These are phyloP conservation scores for Cataglyphis livida DNA, from an alignment of 2,888 invertebrate species.

Conservation along the genomic window DNA sequence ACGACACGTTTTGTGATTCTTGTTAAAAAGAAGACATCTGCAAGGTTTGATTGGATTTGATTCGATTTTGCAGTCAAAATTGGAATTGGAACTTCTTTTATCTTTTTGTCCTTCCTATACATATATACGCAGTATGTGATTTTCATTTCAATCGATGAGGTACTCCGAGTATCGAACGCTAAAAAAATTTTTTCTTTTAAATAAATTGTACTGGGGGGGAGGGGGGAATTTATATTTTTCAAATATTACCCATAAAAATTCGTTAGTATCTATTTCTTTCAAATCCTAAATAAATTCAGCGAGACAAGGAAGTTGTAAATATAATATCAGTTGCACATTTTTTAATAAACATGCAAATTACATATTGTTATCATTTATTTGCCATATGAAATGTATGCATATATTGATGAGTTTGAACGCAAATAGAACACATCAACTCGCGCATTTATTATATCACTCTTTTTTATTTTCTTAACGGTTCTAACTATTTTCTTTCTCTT, in stretches of 20 bases:
- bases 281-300: slow-evolving; percentile 5
- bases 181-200: slow-evolving; percentile 20
- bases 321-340: neutral
- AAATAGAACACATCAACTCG: neutral
- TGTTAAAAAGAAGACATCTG: slow-evolving; percentile 20
- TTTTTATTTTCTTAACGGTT: slow-evolving; percentile 14
- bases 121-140: neutral
- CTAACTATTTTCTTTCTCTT: neutral
- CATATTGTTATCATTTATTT: neutral
- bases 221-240: neutral
- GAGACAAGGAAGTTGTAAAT: neutral
- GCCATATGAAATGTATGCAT: neutral
- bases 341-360: neutral
- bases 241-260: neutral
- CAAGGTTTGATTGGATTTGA: slow-evolving; percentile 38
- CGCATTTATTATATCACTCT: neutral
- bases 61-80: slow-evolving; percentile 42
- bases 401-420: neutral
- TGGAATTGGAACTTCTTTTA: slow-evolving; percentile 31
- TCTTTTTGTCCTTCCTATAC: slow-evolving; percentile 8
- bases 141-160: neutral
- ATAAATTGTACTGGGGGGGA: neutral
- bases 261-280: neutral
- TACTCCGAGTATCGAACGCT: neutral
- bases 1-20: slow-evolving; percentile 21